A percentile compares a stretch with the other conserved stretches of the same genome.
These are phyloP conservation scores for Archilochus colubris DNA, from an alignment of 2,113 vertebrate genomes.

Conservation along the genomic window DNA sequence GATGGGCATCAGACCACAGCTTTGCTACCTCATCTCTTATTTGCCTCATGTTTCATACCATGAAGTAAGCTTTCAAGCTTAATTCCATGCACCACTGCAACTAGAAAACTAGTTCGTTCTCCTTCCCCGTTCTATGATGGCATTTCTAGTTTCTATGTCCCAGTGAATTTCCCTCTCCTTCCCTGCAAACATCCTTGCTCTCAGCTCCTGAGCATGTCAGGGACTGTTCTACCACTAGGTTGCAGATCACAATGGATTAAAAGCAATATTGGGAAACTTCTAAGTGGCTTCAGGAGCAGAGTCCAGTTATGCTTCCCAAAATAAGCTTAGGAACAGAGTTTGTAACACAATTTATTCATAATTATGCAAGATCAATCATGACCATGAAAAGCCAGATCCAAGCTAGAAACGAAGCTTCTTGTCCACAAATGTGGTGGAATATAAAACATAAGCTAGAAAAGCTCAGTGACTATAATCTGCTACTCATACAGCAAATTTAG, in stretches of 20 bases:
- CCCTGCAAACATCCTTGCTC: background rate
- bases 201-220: background rate
- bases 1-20: rapidly evolving
- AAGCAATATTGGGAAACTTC: background rate
- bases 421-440: background rate
- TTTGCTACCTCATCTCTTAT: background rate
- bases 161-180: rapidly evolving
- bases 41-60: background rate
- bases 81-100: background rate
- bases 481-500: background rate
- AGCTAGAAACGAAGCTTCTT: background rate
- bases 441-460: background rate
- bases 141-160: background rate
- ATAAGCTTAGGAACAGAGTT: background rate
- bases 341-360: background rate
- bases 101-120: background rate
- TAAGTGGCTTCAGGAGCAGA: background rate
- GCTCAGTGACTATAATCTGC: background rate
- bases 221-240: background rate
- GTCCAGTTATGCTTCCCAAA: background rate
- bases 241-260: background rate
- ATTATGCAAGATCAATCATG: background rate
- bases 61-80: background rate
- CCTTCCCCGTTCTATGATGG: rapidly evolving
- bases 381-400: background rate